Evolutionary conservation across 1,140 invertebrate genomes (phyloP).

Genomic region (Drosophila pallidifrons): DNA sequence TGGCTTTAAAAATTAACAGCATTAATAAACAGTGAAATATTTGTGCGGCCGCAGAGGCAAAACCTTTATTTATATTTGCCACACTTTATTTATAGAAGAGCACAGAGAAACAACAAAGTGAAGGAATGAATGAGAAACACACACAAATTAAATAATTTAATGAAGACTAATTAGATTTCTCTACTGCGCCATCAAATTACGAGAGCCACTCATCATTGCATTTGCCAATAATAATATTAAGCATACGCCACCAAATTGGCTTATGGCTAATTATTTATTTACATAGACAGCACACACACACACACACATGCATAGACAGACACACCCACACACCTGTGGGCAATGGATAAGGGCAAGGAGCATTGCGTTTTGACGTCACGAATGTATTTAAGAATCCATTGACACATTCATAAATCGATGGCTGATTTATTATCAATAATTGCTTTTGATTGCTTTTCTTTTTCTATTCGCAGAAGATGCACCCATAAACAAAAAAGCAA

Average conservation of each 20-base stretch:
- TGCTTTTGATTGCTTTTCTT: constrained; percentile 70
- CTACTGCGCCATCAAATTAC: constrained; percentile 38
- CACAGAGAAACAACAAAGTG: neutral
- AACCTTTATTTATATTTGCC: constrained; percentile 6
- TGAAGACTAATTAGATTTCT: constrained; percentile 27
- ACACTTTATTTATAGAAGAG: constrained; percentile 9
- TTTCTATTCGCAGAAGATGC: constrained; percentile 44
- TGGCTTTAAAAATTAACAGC: constrained; percentile 75
- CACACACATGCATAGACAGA: neutral
- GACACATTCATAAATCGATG: constrained; percentile 79
- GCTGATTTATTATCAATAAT: constrained; percentile 79
- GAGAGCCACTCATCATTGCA: constrained; percentile 33
- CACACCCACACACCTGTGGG: constrained; percentile 15
- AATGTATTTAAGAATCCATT: constrained; percentile 65
- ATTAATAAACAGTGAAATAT: constrained; percentile 49
- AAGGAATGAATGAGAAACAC: neutral
- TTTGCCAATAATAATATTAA: constrained; percentile 51
- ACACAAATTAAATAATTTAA: constrained; percentile 27
- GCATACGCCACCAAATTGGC: constrained; percentile 64
- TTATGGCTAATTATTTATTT: constrained; percentile 72
- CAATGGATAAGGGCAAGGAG: neutral
- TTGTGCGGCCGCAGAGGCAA: constrained; percentile 1
- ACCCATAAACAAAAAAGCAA: constrained; percentile 45
- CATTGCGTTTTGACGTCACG: constrained; percentile 63
- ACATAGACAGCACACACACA: constrained; percentile 35